Evolutionary conservation across 2,113 vertebrate genomes (phyloP).

Genomic region (Semnopithecus entellus): DNA sequence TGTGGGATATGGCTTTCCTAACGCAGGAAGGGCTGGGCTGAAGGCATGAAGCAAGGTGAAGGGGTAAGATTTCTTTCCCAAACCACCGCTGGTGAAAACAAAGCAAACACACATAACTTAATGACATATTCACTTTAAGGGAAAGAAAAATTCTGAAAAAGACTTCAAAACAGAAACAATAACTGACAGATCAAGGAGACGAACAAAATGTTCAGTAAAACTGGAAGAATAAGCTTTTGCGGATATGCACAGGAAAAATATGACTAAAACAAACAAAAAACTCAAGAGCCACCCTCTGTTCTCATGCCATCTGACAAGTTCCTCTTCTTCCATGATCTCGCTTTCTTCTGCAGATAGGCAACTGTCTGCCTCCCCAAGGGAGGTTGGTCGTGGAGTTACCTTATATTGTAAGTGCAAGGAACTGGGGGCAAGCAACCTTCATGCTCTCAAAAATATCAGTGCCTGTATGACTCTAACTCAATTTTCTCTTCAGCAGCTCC

Average conservation of each 20-base stretch:
- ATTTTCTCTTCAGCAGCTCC: neutral
- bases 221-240: neutral
- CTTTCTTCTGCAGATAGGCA: neutral
- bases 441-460: neutral
- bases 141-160: constrained; percentile 18
- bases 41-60: neutral
- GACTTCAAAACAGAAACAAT: constrained; percentile 16
- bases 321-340: neutral
- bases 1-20: neutral
- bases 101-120: neutral
- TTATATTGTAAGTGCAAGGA: neutral
- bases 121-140: neutral
- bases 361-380: neutral
- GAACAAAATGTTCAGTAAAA: constrained; percentile 36
- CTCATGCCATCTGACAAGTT: constrained; percentile 27
- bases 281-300: constrained; percentile 11
- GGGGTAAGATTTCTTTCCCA: neutral
- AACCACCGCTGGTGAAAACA: neutral
- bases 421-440: neutral
- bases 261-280: constrained; percentile 41
- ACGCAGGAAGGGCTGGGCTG: neutral
- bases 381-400: neutral
- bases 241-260: neutral
- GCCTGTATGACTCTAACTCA: neutral
- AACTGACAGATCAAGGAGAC: neutral